phyloP scores from a whole-genome alignment of 2,888 invertebrate genomes.

The Microplitis manilae region DNA sequence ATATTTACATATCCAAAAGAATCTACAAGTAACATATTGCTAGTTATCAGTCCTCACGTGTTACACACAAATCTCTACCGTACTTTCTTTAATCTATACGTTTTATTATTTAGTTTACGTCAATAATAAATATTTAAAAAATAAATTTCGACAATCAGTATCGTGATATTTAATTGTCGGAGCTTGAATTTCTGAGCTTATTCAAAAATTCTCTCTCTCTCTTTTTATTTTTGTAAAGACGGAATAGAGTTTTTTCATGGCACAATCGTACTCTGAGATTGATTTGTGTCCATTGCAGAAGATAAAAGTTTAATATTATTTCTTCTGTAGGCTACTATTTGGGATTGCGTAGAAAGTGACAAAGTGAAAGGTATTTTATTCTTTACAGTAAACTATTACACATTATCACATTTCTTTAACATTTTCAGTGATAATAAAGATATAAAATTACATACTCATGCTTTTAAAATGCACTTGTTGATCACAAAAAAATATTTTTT shows the following conservation, averaged over 20 bases:
- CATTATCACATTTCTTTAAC: neutral
- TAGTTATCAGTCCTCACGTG: slow-evolving; percentile 16
- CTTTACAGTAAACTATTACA: neutral
- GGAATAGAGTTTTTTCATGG: slow-evolving; percentile 24
- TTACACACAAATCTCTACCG: slow-evolving; percentile 29
- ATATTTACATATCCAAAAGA: slow-evolving; percentile 20
- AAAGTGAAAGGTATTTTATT: slow-evolving; percentile 6
- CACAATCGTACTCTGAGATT: slow-evolving; percentile 31
- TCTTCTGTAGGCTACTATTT: slow-evolving; percentile 8
- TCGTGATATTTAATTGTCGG: slow-evolving; percentile 29
- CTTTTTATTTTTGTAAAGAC: slow-evolving; percentile 30
- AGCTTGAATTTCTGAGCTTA: slow-evolving; percentile 19
- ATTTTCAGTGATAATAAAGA: neutral
- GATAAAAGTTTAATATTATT: slow-evolving; percentile 8
- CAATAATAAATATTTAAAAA: slow-evolving; percentile 43
- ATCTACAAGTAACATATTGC: slow-evolving; percentile 29
- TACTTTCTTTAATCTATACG: slow-evolving; percentile 11
- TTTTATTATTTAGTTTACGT: slow-evolving; percentile 29
- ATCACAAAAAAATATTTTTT: neutral
- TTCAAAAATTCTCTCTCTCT: slow-evolving; percentile 5
- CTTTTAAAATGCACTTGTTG: neutral
- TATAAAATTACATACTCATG: neutral
- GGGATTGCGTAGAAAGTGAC: neutral
- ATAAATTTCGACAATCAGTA: slow-evolving; percentile 37
- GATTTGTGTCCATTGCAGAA: slow-evolving; percentile 23